Evolutionary conservation across 2,113 vertebrate species (phyloP), one percentile per base, ranked within the genome.

Genomic region (Tachysurus vachellii): DNA sequence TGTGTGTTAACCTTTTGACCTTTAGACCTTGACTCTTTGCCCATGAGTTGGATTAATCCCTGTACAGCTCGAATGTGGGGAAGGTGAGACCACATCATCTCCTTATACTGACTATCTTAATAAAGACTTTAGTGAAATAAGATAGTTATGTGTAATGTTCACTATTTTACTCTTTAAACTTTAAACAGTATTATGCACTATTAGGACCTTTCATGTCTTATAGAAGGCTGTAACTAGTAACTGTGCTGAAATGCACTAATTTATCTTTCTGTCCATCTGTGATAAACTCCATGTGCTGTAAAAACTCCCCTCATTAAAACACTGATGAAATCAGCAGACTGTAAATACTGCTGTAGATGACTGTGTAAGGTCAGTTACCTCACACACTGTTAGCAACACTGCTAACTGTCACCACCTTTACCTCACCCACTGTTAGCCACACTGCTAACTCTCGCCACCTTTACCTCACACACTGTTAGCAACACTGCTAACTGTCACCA

Each of bases 1-100:
- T 68, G 79, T 56, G 4, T 68, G 77, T 50, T 36, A 57, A 84
- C 76, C 86, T 82, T 86, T 36, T 66, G 62, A 87, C 82, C 54
- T 85, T 88, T 87, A 62, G 3, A 62, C 56, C 75, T 19, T 2
- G 8, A 31, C 1, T 1, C 3, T 4, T 19, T 44, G 71, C 9
- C 19, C 23, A 6, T 5, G 26, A 77, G 50, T 54, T 0, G 1
- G 44, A 53, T n/a, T 77, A 47, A 71, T 31, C 66, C 14, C 66
- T 16, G 62, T 66, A 70, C 64, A 4, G 17, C 6, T 6, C 2
- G 66, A 70, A 7, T 6, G 5, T 4, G 66, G 28, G 11, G 11
- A 50, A 75, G 9, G 10, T 53, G 11, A 28, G 23, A 53, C 16
- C 23, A 16, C 5, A 79, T 14, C 26, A 0, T 77, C 44, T 77